Conservation (phyloP, 2,888 invertebrate species). For the Platypus cylindrus region DNA sequence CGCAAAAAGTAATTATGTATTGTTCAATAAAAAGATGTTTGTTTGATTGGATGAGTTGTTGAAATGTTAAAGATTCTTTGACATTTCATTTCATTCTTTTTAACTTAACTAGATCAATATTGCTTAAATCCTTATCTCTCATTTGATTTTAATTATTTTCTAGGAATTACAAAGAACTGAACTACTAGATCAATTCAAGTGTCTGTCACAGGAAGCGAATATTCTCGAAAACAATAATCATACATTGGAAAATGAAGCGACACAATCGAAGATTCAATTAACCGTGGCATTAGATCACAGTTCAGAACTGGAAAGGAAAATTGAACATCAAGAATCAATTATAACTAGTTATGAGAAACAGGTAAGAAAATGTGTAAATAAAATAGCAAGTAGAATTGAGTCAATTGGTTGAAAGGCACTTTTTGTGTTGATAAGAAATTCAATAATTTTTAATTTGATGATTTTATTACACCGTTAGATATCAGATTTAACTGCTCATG, state of each 20-base stretch:
- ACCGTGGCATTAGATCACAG: slow-evolving; percentile 46
- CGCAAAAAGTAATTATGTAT: slow-evolving; percentile 48
- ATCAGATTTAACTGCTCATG: slow-evolving; percentile 38
- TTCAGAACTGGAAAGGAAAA: slow-evolving; percentile 48
- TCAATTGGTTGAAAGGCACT: no score
- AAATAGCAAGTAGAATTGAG: no score
- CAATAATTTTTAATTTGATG: no score
- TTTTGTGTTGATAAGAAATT: no score
- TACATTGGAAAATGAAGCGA: slow-evolving; percentile 63
- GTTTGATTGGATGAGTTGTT: no score
- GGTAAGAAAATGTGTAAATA: no score
- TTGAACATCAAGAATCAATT: slow-evolving; percentile 41
- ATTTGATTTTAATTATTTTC: no score
- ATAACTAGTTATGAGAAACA: slow-evolving; percentile 45
- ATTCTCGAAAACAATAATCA: slow-evolving; percentile 67
- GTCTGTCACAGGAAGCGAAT: slow-evolving; percentile 64
- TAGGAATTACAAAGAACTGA: slow-evolving; percentile 68
- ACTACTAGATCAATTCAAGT: slow-evolving; percentile 68
- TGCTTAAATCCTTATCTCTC: no score
- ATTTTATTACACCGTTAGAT: slow-evolving; percentile 33
- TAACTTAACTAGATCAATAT: no score
- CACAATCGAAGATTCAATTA: slow-evolving; percentile 48
- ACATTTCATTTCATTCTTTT: no score
- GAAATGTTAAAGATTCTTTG: no score
- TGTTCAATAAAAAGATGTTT: no score